phyloP scores from a whole-genome alignment of 2,113 vertebrate species.

The Gyps fulvus region DNA sequence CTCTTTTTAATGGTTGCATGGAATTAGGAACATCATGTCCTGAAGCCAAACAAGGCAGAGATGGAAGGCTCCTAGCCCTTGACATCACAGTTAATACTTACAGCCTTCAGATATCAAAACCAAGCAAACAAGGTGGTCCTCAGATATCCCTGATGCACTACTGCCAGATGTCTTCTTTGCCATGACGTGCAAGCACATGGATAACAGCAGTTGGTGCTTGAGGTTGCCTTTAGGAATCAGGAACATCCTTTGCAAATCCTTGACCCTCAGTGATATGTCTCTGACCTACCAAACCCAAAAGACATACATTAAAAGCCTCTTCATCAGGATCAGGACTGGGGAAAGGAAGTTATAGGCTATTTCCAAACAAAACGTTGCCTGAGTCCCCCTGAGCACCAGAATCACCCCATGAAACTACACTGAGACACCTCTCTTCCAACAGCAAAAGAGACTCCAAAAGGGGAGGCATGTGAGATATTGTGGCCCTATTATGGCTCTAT shows the following conservation, averaged over 20 bases:
- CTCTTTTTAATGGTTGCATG: background rate
- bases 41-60: background rate
- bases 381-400: background rate
- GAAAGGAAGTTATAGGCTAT: background rate
- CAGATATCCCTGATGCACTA: background rate
- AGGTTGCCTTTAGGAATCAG: background rate
- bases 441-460: background rate
- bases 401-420: background rate
- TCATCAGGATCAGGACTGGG: background rate
- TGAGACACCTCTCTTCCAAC: background rate
- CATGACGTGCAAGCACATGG: background rate
- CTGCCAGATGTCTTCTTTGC: background rate
- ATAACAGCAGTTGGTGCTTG: background rate
- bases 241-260: background rate
- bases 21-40: background rate
- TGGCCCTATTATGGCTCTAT: background rate
- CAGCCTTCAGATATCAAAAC: background rate
- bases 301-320: background rate
- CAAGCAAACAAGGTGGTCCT: background rate
- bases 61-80: background rate
- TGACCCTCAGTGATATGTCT: background rate
- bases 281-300: background rate
- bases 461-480: background rate
- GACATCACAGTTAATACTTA: background rate
- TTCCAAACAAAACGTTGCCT: background rate